phyloP scores from a whole-genome alignment of 2,113 vertebrate genomes.

The Cephalopholis sonnerati region DNA sequence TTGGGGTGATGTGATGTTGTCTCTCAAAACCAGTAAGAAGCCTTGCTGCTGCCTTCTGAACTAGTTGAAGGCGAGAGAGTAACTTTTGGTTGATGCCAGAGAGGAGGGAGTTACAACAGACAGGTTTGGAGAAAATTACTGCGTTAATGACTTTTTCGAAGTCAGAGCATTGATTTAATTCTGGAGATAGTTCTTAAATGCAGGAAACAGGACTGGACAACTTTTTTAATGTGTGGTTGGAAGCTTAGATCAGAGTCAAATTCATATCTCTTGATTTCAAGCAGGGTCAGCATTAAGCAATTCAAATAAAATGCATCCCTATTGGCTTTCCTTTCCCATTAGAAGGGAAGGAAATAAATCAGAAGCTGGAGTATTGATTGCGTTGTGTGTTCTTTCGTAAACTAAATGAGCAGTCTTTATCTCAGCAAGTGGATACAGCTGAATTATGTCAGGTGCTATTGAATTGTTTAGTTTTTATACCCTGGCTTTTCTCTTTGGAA shows the following conservation, averaged over 20 bases:
- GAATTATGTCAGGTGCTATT: slow-evolving; percentile 34
- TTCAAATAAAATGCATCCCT: not conserved
- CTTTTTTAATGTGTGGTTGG: too few relatives aligned
- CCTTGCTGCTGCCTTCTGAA: not conserved
- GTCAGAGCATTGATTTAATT: too few relatives aligned
- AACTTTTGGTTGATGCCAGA: too few relatives aligned
- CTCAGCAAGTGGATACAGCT: slow-evolving; percentile 42
- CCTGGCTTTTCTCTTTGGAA: not conserved
- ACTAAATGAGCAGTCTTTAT: slow-evolving; percentile 60
- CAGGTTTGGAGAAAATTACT: too few relatives aligned
- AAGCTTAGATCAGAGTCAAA: too few relatives aligned
- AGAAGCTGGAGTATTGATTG: slow-evolving; percentile 34
- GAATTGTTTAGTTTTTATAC: slow-evolving; percentile 32
- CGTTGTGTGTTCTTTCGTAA: slow-evolving; percentile 40
- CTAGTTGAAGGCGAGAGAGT: too few relatives aligned
- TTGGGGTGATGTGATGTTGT: too few relatives aligned
- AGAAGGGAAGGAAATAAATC: slow-evolving; percentile 36
- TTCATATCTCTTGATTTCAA: slow-evolving; percentile 13
- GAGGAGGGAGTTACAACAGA: too few relatives aligned
- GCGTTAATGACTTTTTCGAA: too few relatives aligned
- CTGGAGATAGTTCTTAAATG: too few relatives aligned
- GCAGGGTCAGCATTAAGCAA: not conserved
- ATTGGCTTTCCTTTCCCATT: not conserved
- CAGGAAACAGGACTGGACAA: too few relatives aligned
- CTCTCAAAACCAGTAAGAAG: too few relatives aligned